Base-by-base conservation (phyloP, 2,888 invertebrate genomes). In the Meiosimyza decipiens region DNA sequence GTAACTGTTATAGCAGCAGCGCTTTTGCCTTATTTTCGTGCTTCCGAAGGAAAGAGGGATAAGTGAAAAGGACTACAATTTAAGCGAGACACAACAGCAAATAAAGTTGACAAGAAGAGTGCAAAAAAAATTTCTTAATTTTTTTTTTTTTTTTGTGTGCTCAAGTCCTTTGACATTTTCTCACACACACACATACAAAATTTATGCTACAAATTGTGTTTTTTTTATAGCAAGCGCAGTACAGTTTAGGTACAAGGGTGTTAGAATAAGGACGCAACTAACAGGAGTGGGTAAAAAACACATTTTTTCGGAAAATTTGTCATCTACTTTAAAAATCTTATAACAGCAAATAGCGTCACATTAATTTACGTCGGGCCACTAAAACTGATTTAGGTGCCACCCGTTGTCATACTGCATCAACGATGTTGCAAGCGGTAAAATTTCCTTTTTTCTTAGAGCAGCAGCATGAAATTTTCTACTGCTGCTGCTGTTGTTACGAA, bases 71-170 rank as follows among this genome's bases (percentile, higher is more conserved):
- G 28, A 28, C 28, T 28, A 28, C 28, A 28, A 22, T 64, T 11
- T 15, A 6, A 54, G 54, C 28, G 54, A 47, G 28, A 70, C 52
- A 40, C 40, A 54, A 52, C 16, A 62, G 18, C 52, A 63, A 54
- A 62, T 52, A 15, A 47, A 54, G 70, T 52, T 70, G 70, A 70
- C 70, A 62, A 54, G 52, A 70, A 70, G 40, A 40, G 51, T 52
- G 54, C 22, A 63, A 51, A 69, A 63, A 70, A 63, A 70, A 47
- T 70, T 70, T 52, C 7, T 18, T 15, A 5, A 9, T 51, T 69
- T 60, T 51, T 60, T 33, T 59, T 13, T 22, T 28, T 28, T 28
- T 28, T 28, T 28, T 2, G 28, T 28, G 28, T 9, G 40, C 9
- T 40, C 40, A 40, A 40, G 40, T 40, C 9, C 4, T 40, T 2